Base-by-base conservation (phyloP, 1,140 invertebrate genomes). In the Steinernema feltiae region DNA sequence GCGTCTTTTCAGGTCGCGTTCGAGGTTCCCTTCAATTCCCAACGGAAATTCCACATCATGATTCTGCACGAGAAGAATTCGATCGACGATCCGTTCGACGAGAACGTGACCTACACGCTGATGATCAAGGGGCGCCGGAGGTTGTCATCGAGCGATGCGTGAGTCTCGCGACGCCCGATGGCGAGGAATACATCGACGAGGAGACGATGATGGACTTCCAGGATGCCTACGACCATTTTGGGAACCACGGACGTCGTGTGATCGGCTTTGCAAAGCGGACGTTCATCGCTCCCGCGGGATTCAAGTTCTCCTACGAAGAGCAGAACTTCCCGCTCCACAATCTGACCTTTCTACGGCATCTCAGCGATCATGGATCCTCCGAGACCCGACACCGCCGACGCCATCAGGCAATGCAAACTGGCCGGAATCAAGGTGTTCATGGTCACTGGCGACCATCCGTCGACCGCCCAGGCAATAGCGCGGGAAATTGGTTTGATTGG, bases 371-470 rank as follows among this genome's bases (percentile, higher is more conserved):
- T 83, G 82, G 82, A 83, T 73, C 82, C 82, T 32, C 82, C 77
- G 30, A 48, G 75, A 80, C 18, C 79, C 21, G 80, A 83, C 35
- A 85, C 81, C 24, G 69, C 80, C 48, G 35, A 73, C 41, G 83
- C 84, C 17, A 83, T 85, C 72, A 41, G 53, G 2, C 69, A 78
- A 29, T 85, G 84, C 69, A 81, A 78, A 71, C 74, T 76, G 31
- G 83, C 84, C 1, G 84, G 84, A 71, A 86, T 85, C 69, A 82
- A 83, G 72, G 82, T 85, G 1, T 85, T 84, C 71, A 84, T 84
- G 83, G 84, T 84, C 12, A 84, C 83, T 35, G 83, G 83, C 41
- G 83, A 84, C 73, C 84, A 84, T 76, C 79, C 83, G 30, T 41
- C 80, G 15, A 84, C 83, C 18, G 83, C 84, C 0, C 74, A 69